phyloP scores from a whole-genome alignment of 1,140 invertebrate genomes.

The Drosophila seguyi region DNA sequence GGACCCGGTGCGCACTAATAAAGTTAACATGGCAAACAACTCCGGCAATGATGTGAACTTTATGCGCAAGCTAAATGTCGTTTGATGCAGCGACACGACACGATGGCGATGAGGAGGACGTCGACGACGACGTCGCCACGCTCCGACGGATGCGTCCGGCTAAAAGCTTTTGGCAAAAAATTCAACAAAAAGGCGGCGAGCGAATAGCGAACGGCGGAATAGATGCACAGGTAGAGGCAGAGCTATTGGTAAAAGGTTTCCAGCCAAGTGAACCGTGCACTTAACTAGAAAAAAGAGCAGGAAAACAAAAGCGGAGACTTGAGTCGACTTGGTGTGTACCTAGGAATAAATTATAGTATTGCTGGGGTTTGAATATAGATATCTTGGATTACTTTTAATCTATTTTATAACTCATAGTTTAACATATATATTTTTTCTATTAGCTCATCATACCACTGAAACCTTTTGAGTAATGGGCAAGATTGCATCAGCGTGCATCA shows the following conservation, averaged over 20 bases:
- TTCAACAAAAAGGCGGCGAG: constrained; percentile 40
- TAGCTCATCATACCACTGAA: not conserved
- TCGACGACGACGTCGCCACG: constrained; percentile 43
- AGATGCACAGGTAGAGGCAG: constrained; percentile 40
- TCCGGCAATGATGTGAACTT: constrained; percentile 74
- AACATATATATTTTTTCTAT: no score
- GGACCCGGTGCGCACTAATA: constrained; percentile 53
- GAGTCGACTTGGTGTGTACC: constrained; percentile 5
- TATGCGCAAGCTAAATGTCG: constrained; percentile 80
- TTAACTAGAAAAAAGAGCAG: constrained; percentile 24
- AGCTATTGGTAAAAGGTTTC: constrained; percentile 71
- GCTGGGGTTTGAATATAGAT: not conserved
- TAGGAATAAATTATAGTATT: not conserved
- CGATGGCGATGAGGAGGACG: constrained; percentile 12
- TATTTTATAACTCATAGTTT: no score
- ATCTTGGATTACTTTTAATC: no score
- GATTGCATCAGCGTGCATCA: constrained; percentile 31
- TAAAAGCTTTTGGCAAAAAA: constrained; percentile 77
- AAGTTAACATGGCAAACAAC: constrained; percentile 78
- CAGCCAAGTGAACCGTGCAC: constrained; percentile 62
- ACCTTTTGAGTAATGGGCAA: constrained; percentile 7
- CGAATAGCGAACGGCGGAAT: constrained; percentile 31
- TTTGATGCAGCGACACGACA: constrained; percentile 67
- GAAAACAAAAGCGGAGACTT: not conserved
- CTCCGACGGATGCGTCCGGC: constrained; percentile 65